Evolutionary conservation across 2,888 invertebrate species (phyloP).

Genomic region (Bombyx huttoni): DNA sequence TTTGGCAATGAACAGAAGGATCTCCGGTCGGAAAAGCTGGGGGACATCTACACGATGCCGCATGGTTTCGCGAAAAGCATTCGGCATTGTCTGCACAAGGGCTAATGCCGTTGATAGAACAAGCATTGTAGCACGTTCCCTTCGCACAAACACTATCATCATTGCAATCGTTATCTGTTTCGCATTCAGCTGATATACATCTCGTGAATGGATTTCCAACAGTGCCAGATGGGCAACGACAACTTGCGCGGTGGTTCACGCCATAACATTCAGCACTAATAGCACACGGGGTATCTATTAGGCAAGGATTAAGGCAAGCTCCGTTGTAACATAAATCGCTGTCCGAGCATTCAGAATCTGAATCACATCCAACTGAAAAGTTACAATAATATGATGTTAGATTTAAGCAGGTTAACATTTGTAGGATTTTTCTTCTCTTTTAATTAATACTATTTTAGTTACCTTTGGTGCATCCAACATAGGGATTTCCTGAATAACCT

Average conservation of each 20-base stretch:
- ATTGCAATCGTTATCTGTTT: slow-evolving; percentile 84
- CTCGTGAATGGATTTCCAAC: slow-evolving; percentile 85
- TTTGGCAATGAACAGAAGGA: slow-evolving; percentile 82
- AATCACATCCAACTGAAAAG: slow-evolving; percentile 82
- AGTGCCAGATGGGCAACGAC: slow-evolving; percentile 83
- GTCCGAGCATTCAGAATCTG: slow-evolving; percentile 85
- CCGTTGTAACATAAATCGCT: slow-evolving; percentile 87
- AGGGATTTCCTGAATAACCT: slow-evolving; percentile 89
- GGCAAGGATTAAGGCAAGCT: slow-evolving; percentile 86
- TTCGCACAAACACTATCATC: slow-evolving; percentile 80
- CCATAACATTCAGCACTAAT: slow-evolving; percentile 89
- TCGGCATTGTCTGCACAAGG: slow-evolving; percentile 89
- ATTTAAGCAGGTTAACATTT: neutral
- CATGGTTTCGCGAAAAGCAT: slow-evolving; percentile 86
- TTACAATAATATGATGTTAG: slow-evolving; percentile 5
- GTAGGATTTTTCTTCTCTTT: too few relatives aligned
- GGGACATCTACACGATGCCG: slow-evolving; percentile 87
- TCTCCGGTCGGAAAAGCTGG: slow-evolving; percentile 84
- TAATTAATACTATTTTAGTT: slow-evolving; percentile 8
- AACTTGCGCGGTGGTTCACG: slow-evolving; percentile 82
- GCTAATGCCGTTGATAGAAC: slow-evolving; percentile 74
- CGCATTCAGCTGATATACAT: slow-evolving; percentile 85
- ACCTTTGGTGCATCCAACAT: slow-evolving; percentile 84
- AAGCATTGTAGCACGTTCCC: slow-evolving; percentile 85
- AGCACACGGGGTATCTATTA: slow-evolving; percentile 85